Evolutionary conservation across 2,797 vertebrate species (phyloP).

Genomic region (Parauchenoglanis punctatus): DNA sequence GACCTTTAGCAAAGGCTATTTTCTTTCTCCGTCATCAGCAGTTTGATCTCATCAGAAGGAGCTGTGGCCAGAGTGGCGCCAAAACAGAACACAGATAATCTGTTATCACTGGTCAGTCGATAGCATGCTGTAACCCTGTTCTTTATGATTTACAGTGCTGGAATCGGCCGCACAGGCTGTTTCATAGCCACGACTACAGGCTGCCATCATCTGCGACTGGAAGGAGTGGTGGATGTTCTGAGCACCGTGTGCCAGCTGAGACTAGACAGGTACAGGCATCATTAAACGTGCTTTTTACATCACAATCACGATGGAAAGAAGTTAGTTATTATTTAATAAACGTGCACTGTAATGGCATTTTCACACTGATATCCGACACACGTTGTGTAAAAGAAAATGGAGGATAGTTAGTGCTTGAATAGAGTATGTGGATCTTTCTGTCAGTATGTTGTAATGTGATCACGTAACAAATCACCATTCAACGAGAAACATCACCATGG

Average conservation of each 20-base stretch:
- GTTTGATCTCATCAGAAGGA: background rate
- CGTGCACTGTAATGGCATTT: background rate
- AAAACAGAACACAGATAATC: background rate
- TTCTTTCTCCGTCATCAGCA: background rate
- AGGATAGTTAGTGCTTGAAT: background rate
- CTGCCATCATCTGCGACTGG: slow-evolving; percentile 86
- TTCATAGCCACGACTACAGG: slow-evolving; percentile 94
- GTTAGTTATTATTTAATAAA: background rate
- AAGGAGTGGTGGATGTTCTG: slow-evolving; percentile 85
- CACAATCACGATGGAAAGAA: background rate
- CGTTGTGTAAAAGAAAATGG: background rate
- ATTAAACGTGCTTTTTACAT: background rate
- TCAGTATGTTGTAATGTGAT: background rate
- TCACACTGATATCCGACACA: background rate
- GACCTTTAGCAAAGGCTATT: background rate
- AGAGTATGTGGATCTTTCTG: background rate
- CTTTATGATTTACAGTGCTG: slow-evolving; percentile 78
- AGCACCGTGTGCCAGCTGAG: slow-evolving; percentile 90
- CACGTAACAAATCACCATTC: background rate
- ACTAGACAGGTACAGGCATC: slow-evolving; percentile 81
- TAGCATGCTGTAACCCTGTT: background rate
- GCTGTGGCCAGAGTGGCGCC: background rate
- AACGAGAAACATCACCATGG: no score
- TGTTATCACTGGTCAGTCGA: background rate
- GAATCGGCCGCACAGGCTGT: slow-evolving; percentile 96